Percentiles rank a stretch among this genome's conserved stretches.
These are phyloP conservation scores for Solen grandis DNA, from an alignment of 1,140 invertebrate species.

Conservation along the genomic window DNA sequence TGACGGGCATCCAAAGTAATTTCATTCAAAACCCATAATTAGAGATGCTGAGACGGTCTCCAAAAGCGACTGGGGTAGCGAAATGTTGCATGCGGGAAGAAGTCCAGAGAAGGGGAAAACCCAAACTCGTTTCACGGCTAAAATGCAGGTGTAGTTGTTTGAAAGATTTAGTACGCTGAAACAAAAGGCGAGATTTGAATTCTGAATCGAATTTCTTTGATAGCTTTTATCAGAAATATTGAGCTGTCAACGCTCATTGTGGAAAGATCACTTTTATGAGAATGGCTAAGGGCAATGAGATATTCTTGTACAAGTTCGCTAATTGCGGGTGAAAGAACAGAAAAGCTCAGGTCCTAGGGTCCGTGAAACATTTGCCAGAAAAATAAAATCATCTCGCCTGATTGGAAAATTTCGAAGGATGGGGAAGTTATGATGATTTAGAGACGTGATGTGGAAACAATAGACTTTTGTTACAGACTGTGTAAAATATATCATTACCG, in stretches of 20 bases:
- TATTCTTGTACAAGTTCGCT: not conserved
- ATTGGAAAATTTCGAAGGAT: not conserved
- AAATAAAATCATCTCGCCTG: not conserved
- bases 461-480: not conserved
- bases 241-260: not conserved
- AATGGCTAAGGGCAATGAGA: not conserved
- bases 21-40: slow-evolving; percentile 41
- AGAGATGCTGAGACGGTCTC: not conserved
- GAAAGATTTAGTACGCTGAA: slow-evolving; percentile 35
- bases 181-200: slow-evolving; percentile 27
- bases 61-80: not conserved
- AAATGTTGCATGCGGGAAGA: not conserved
- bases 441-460: not conserved
- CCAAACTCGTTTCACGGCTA: not conserved
- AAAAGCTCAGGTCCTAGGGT: not conserved
- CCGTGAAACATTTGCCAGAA: not conserved
- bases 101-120: not conserved
- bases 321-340: not conserved
- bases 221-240: not conserved
- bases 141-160: slow-evolving; percentile 42
- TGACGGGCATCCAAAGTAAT: slow-evolving; percentile 29
- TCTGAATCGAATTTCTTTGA: not conserved
- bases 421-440: not conserved
- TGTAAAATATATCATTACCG: not conserved
- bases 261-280: not conserved